These are phyloP conservation scores for Schrankia costaestrigalis DNA, from an alignment of 2,888 invertebrate species.

Conservation along the genomic window DNA sequence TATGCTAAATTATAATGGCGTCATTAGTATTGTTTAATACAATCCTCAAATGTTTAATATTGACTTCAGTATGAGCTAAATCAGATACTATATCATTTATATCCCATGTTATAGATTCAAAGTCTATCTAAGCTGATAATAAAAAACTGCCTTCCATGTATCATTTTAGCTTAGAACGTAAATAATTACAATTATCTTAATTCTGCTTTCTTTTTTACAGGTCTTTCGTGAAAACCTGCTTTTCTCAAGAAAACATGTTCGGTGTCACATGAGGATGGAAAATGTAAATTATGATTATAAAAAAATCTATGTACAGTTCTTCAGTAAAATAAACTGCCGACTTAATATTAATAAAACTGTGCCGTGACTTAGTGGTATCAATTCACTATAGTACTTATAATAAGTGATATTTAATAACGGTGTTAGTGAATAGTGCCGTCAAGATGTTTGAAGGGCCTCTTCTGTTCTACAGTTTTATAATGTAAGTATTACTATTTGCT, in stretches of 20 bases:
- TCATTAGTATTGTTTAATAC: too few species aligned
- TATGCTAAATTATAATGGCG: too few species aligned
- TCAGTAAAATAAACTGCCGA: conserved; percentile 41
- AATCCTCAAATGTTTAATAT: too few species aligned
- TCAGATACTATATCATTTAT: too few species aligned
- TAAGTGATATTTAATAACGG: conserved; percentile 48
- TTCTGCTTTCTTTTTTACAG: conserved; percentile 49
- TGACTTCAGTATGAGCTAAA: too few species aligned
- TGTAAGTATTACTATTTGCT: conserved; percentile 56
- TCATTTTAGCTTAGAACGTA: too few species aligned
- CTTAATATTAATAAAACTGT: conserved; percentile 40
- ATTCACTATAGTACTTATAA: conserved; percentile 29
- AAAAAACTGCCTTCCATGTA: too few species aligned
- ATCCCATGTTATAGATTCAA: too few species aligned
- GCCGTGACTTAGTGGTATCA: conserved; percentile 46
- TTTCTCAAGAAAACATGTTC: conserved; percentile 42
- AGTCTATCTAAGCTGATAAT: too few species aligned
- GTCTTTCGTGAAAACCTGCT: conserved; percentile 28
- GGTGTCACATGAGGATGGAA: conserved; percentile 49
- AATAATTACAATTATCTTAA: conserved; percentile 37
- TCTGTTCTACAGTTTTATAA: conserved; percentile 52
- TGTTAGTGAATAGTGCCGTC: conserved; percentile 44
- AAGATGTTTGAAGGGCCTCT: conserved; percentile 53
- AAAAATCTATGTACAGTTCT: conserved; percentile 28
- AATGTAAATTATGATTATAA: conserved; percentile 20